Percentiles rank a stretch among this genome's conserved stretches.
These are phyloP conservation scores for Myotis myotis DNA, from an alignment of 2,797 vertebrate genomes.

Conservation along the genomic window DNA sequence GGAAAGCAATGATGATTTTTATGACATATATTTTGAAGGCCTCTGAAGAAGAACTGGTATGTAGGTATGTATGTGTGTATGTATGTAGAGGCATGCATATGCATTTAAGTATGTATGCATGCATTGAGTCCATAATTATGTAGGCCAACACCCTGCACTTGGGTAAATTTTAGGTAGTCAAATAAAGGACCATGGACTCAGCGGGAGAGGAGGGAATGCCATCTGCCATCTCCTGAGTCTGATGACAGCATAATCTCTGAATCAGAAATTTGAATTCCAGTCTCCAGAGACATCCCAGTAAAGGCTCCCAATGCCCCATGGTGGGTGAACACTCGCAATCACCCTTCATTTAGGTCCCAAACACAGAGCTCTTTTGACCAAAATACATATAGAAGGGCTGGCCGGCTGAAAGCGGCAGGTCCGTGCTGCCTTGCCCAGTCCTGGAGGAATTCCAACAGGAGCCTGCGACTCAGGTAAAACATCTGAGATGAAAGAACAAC, in stretches of 20 bases:
- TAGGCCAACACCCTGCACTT: background rate
- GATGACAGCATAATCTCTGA: background rate
- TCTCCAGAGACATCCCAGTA: background rate
- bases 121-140: background rate
- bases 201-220: background rate
- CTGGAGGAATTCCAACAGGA: slow-evolving; percentile 62
- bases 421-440: background rate
- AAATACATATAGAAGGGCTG: slow-evolving; percentile 41
- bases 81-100: background rate
- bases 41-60: background rate
- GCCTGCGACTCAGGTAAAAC: slow-evolving; percentile 30
- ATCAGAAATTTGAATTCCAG: slow-evolving; percentile 11
- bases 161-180: background rate
- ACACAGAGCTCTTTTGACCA: background rate
- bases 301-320: background rate
- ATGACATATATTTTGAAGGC: background rate
- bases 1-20: background rate
- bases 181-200: background rate
- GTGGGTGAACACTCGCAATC: background rate
- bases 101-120: too few species aligned
- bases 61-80: too few species aligned
- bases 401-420: slow-evolving; percentile 55
- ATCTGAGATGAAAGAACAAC: slow-evolving; percentile 70
- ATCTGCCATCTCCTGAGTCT: background rate
- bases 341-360: background rate